phyloP scores from a whole-genome alignment of 2,888 invertebrate species.

The Rambutsinella grinnellia region DNA sequence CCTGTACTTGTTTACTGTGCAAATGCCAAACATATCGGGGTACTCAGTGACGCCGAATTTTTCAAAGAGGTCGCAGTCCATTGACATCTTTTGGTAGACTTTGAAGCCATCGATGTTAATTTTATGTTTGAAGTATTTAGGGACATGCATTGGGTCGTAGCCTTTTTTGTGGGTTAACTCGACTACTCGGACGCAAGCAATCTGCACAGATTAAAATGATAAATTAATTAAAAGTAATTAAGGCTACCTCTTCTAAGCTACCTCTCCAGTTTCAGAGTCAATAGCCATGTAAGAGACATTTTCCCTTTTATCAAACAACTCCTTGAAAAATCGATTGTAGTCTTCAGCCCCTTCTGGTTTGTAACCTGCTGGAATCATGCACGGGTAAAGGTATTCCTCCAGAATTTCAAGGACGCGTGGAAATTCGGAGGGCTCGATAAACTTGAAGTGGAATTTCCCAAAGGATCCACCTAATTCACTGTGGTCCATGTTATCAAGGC shows the following conservation, averaged over 20 bases:
- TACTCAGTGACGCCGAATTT: conserved; percentile 25
- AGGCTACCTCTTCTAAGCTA: conserved; percentile 2
- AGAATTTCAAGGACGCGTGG: conserved; percentile 14
- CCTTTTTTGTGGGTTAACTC: not conserved
- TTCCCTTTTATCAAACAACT: conserved; percentile 21
- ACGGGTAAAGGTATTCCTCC: conserved; percentile 21
- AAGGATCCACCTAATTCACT: conserved; percentile 27
- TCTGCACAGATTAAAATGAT: not conserved
- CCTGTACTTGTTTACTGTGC: conserved; percentile 26
- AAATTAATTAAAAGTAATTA: not conserved
- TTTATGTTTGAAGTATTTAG: conserved; percentile 20
- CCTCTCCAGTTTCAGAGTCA: conserved; percentile 41
- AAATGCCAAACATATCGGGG: conserved; percentile 48
- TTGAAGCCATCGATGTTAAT: conserved; percentile 7
- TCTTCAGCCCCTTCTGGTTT: conserved; percentile 26
- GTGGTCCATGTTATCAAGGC: too few species aligned
- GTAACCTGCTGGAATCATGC: conserved; percentile 16
- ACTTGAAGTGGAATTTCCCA: conserved; percentile 26
- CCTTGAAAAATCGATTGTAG: conserved; percentile 18
- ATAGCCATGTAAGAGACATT: conserved; percentile 41
- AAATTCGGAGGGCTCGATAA: conserved; percentile 32
- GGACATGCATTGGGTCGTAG: not conserved
- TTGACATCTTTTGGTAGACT: conserved; percentile 9
- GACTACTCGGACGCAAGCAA: conserved; percentile 36
- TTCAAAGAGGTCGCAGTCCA: conserved; percentile 22